Evolutionary conservation across 2,888 invertebrate species (phyloP), one percentile per base, ranked within the genome.

Genomic region (Anoplius nigerrimus): DNA sequence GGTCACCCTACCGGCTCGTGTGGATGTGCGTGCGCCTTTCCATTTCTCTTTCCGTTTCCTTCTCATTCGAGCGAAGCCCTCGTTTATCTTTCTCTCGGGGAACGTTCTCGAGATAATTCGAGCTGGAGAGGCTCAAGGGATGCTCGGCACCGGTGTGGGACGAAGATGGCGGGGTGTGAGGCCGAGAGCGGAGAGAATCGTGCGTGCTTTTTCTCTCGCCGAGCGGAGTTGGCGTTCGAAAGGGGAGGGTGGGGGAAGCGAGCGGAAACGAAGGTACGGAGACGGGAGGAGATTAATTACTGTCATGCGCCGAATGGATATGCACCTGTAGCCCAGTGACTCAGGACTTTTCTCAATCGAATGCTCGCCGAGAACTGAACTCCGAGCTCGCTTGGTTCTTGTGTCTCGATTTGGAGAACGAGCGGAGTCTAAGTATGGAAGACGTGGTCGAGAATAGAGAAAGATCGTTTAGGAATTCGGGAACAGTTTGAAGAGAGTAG

Each of bases 321-420:
- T 11, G 74, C 78, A 79, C 74, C 79, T 75, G 76, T 79, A 69
- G 76, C 76, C 70, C 60, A 78, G 6, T 27, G 61, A 70, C 73
- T 66, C 64, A 69, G 74, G 34, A 34, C 71, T 69, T 71, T 72
- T 79, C 69, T 69, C 67, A 71, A 76, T 78, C 66, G 60, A 62
- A 22, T 64, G 71, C 74, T 60, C 54, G 67, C 27, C 16, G 64
- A 74, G 67, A 74, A 74, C 74, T 74, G 69, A 74, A 74, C 70
- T 34, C 11, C 11, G 34, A 11, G 11, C 1, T 34, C 4, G 34
- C 8, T n/a, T 34, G 34, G 11, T 3, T 34, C 11, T 34, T 34
- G 11, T 34, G n/a, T 34, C 11, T 34, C 34, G 34, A n/a, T 6
- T 34, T 13, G 8, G 2, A 6, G 34, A 13, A 34, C 34, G 11